Percentiles rank a stretch among this genome's conserved stretches.
Evolutionary conservation across 30 jellyfish, hydroid and myxozoan genomes (phyloP).

Genomic region (Rhopilema esculentum): DNA sequence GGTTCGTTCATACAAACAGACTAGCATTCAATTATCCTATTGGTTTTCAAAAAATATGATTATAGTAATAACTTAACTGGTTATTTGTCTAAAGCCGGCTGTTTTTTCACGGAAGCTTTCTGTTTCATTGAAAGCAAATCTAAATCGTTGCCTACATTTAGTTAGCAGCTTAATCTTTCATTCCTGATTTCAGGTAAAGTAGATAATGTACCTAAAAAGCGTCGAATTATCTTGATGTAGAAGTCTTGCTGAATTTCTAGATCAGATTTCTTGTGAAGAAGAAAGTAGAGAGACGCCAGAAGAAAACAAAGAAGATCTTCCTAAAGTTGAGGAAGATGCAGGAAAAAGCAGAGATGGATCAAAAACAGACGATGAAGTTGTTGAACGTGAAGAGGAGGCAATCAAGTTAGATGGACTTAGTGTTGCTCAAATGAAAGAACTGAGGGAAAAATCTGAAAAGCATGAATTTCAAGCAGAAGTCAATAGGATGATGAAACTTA

Average conservation of each 20-base stretch:
- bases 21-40: too few relatives aligned
- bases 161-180: too few relatives aligned
- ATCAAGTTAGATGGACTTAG: slow-evolving; percentile 97
- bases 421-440: slow-evolving; percentile 98
- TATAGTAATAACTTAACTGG: too few relatives aligned
- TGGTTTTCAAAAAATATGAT: too few relatives aligned
- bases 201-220: too few relatives aligned
- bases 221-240: too few relatives aligned
- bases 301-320: slow-evolving; percentile 59
- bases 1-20: too few relatives aligned
- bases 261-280: slow-evolving; percentile 61
- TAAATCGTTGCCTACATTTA: too few relatives aligned
- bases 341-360: slow-evolving; percentile 99
- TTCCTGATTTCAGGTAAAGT: too few relatives aligned
- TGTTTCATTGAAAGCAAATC: too few relatives aligned
- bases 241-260: not conserved
- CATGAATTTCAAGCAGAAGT: slow-evolving; percentile 99
- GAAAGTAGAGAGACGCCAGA: slow-evolving; percentile 48
- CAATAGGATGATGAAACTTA: slow-evolving; percentile 98
- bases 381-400: slow-evolving; percentile 98
- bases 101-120: too few relatives aligned
- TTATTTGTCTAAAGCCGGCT: too few relatives aligned
- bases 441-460: slow-evolving; percentile 94
- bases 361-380: slow-evolving; percentile 99
- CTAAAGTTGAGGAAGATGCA: slow-evolving; percentile 92